A percentile compares a stretch with the other conserved stretches of the same genome.
These are phyloP conservation scores for Nipponacmea schrenckii DNA, from an alignment of 2,888 invertebrate species.

Conservation along the genomic window DNA sequence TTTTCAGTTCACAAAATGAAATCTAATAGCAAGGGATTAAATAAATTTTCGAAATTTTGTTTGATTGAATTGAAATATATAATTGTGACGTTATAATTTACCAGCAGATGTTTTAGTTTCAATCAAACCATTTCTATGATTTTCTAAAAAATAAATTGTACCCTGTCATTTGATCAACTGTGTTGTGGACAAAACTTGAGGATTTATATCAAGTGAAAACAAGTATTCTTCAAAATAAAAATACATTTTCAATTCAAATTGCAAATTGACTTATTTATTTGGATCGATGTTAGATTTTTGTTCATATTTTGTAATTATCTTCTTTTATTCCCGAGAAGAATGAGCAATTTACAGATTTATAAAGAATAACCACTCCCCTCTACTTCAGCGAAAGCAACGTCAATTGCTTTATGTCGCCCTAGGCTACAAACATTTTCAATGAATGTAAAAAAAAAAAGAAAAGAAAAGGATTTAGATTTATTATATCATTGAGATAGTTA, in stretches of 20 bases:
- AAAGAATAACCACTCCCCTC: constrained; percentile 2
- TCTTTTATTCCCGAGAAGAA: not conserved
- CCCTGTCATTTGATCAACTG: no score
- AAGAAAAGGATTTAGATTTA: constrained; percentile 1
- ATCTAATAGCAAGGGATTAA: no score
- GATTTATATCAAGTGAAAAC: not conserved
- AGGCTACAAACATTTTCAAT: not conserved
- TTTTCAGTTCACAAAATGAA: no score
- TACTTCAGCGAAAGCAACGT: constrained; percentile 7
- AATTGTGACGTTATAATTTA: no score
- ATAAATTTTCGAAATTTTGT: no score
- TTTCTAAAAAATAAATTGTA: no score
- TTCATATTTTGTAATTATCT: constrained; percentile 4
- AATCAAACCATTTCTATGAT: no score
- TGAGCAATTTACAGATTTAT: not conserved
- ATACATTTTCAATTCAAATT: not conserved
- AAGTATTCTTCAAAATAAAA: not conserved
- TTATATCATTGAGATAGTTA: constrained; percentile 1
- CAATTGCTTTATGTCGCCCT: not conserved
- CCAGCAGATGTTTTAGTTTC: no score
- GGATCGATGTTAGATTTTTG: not conserved
- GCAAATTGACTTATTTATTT: constrained; percentile 1
- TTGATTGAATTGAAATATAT: no score
- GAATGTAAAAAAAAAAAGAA: not conserved
- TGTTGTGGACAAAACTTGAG: no score